Evolutionary conservation across 2,888 invertebrate genomes (phyloP).

Genomic region (Leucophenga maculata): DNA sequence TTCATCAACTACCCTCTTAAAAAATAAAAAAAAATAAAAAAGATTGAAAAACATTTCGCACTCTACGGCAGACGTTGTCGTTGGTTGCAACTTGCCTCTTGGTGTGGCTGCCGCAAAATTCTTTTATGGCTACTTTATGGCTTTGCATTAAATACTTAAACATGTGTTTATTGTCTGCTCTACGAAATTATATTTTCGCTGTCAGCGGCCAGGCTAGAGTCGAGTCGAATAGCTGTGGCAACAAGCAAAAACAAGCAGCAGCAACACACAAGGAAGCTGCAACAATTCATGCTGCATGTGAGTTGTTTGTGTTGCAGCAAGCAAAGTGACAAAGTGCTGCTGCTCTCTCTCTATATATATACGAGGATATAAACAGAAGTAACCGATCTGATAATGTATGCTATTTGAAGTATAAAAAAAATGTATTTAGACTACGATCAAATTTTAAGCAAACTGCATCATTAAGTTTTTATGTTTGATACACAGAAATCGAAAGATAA

Average conservation of each 20-base stretch:
- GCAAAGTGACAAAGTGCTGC: constrained; percentile 16
- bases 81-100: neutral
- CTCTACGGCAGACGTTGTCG: neutral
- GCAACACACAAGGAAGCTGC: constrained; percentile 8
- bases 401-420: too few relatives aligned
- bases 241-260: neutral
- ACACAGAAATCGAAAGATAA: too few relatives aligned
- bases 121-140: constrained; percentile 50
- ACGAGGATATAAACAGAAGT: too few relatives aligned
- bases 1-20: too few relatives aligned
- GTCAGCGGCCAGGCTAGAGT: constrained; percentile 13
- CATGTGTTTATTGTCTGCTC: constrained; percentile 62
- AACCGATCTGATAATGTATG: too few relatives aligned
- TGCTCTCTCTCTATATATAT: neutral
- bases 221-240: neutral
- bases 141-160: constrained; percentile 63
- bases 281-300: neutral
- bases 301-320: neutral
- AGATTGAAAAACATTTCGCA: constrained; percentile 8
- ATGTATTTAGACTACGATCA: too few relatives aligned
- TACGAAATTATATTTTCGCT: constrained; percentile 23
- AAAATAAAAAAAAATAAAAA: neutral
- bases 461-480: too few relatives aligned
- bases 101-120: constrained; percentile 19
- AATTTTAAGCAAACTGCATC: too few relatives aligned